Conservation (phyloP, 2,113 vertebrate species). For the Passer montanus region DNA sequence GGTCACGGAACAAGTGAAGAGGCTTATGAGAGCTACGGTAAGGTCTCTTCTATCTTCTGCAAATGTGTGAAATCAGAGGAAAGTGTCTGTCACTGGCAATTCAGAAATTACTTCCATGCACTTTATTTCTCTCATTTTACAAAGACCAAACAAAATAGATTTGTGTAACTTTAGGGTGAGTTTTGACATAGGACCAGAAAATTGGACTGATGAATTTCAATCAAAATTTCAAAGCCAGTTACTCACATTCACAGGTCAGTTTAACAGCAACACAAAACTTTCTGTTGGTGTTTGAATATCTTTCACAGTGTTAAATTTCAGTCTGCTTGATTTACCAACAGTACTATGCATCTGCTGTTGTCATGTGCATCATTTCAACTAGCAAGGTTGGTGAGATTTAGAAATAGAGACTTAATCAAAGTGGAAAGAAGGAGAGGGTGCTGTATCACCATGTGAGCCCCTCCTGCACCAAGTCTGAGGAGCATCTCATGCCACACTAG, state of each 20-base stretch:
- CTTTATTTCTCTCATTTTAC: neutral
- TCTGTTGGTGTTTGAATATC: neutral
- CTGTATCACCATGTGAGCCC: neutral
- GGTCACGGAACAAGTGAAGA: constrained; percentile 90
- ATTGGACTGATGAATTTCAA: constrained; percentile 58
- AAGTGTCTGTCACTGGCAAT: constrained; percentile 47
- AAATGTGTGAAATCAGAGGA: constrained; percentile 48
- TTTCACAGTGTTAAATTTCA: constrained; percentile 27
- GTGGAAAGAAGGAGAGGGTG: neutral
- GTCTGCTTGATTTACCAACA: neutral
- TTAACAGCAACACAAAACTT: constrained; percentile 20
- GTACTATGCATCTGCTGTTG: neutral
- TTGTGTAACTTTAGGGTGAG: constrained; percentile 49
- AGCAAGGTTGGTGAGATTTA: neutral
- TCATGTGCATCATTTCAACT: neutral
- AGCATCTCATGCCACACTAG: neutral
- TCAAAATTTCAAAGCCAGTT: constrained; percentile 64
- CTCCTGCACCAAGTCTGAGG: neutral
- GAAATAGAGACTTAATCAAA: neutral
- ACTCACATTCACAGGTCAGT: constrained; percentile 53
- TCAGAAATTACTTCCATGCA: constrained; percentile 49
- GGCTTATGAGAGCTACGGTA: constrained; percentile 94
- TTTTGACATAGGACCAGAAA: constrained; percentile 51
- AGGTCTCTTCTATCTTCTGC: constrained; percentile 64
- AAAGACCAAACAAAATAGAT: constrained; percentile 48